Evolutionary conservation across 2,797 vertebrate genomes (phyloP).

Genomic region (Gorsachius magnificus): DNA sequence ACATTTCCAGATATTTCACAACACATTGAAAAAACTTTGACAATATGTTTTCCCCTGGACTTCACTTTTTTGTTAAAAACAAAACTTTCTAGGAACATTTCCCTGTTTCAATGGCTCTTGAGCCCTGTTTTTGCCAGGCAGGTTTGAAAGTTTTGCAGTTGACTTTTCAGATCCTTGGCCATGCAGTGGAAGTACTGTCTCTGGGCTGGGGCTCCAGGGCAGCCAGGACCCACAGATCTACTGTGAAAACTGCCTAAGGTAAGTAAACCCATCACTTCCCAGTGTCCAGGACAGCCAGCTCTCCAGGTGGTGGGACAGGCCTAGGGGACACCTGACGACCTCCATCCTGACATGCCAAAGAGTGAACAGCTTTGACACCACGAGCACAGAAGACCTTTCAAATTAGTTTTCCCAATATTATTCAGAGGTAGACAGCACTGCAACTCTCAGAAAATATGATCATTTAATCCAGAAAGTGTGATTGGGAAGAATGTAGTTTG

Average conservation of each 20-base stretch:
- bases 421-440: neutral
- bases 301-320: neutral
- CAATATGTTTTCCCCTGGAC: neutral
- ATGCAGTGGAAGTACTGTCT: neutral
- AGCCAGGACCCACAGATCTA: neutral
- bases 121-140: neutral
- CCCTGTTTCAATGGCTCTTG: neutral
- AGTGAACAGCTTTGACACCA: neutral
- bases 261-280: neutral
- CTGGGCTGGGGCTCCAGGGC: neutral
- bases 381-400: neutral
- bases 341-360: neutral
- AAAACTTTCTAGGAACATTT: neutral
- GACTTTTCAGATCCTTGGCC: neutral
- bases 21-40: neutral
- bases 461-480: neutral
- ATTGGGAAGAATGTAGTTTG: fast-evolving
- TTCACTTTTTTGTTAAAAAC: neutral
- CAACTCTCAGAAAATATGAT: neutral
- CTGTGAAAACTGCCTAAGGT: neutral
- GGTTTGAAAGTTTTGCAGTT: neutral
- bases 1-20: neutral
- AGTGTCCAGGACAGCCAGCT: neutral
- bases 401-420: neutral
- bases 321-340: neutral